These are phyloP conservation scores for Paratrypauchen microcephalus DNA, from an alignment of 2,797 vertebrate genomes.

Conservation along the genomic window DNA sequence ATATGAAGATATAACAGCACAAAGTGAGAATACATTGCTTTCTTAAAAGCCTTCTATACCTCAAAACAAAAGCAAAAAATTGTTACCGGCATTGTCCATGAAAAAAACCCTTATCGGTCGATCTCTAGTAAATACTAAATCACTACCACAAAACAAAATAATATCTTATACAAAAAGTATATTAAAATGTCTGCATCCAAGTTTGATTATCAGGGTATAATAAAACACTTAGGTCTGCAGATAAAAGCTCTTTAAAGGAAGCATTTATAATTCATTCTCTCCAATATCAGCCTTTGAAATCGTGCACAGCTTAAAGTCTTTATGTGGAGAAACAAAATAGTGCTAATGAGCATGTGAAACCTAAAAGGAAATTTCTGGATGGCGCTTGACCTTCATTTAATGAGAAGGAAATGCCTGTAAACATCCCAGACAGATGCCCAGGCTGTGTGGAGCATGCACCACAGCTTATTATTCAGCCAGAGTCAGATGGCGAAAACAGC, in stretches of 20 bases:
- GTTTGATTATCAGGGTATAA: constrained; percentile 27
- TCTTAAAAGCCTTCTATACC: too few relatives aligned
- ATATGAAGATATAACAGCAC: too few relatives aligned
- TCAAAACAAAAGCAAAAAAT: too few relatives aligned
- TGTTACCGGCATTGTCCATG: too few relatives aligned
- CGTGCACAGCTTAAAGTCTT: constrained; percentile 25
- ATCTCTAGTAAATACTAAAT: too few relatives aligned
- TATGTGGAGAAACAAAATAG: constrained; percentile 54
- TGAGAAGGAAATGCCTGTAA: constrained; percentile 57
- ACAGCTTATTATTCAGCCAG: constrained; percentile 47
- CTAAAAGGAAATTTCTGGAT: constrained; percentile 12
- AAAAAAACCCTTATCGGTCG: too few relatives aligned
- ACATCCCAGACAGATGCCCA: constrained; percentile 39
- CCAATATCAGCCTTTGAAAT: constrained; percentile 47
- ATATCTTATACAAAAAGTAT: too few relatives aligned
- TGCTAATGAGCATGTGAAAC: constrained; percentile 59
- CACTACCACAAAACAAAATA: too few relatives aligned
- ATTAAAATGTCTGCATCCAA: too few relatives aligned
- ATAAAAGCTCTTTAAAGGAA: constrained; percentile 25
- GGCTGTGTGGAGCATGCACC: constrained; percentile 39
- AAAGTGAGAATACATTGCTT: too few relatives aligned
- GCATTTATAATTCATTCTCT: constrained; percentile 17
- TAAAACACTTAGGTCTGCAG: constrained; percentile 19
- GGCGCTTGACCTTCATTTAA: constrained; percentile 60
- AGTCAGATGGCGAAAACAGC: constrained; percentile 12